Base-by-base conservation (phyloP, 2,888 invertebrate genomes). In the Apamea crenata region DNA sequence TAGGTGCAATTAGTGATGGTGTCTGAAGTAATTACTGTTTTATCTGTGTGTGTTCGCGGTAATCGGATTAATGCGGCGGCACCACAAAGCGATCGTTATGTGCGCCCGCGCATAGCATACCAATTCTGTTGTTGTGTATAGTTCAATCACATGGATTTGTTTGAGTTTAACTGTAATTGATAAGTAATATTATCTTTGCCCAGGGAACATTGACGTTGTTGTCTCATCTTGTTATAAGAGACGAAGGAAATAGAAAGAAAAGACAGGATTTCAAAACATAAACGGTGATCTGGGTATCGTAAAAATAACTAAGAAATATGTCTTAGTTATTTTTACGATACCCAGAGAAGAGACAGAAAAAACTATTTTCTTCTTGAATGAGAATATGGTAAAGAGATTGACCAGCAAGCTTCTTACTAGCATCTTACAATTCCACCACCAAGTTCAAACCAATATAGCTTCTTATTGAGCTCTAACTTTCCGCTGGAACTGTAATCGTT, bases 41-140 rank as follows among this genome's bases (percentile, higher is more conserved):
- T 87, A 87, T 82, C 87, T 81, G 67, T 83, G 80, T 85, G 87
- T 84, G 88, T 86, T 88, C 87, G 71, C 84, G 73, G 81, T 89
- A 89, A 89, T 90, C 78, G 87, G 89, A 89, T 89, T 89, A 87
- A 81, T 82, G 76, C 66, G 84, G 80, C 88, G 88, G 79, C 78
- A 61, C 63, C 84, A 82, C 89, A 83, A 88, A 87, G 81, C 72
- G 82, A 61, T 61, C 77, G 71, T 72, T 79, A 76, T 44, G 67
- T 83, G 88, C 81, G 82, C 83, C 83, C 80, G 80, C 79, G 85
- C 85, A 87, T 84, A 88, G 7, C 16, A n/a, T 21, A 74, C 74
- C 40, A 85, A 87, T 85, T 81, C 79, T 29, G 83, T 25, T 25
- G 21, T 59, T 61, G 83, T 61, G 16, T 12, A 47, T 74, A 86